Evolutionary conservation across 2,888 invertebrate species (phyloP).

Genomic region (Brachypalpus laphriformis): DNA sequence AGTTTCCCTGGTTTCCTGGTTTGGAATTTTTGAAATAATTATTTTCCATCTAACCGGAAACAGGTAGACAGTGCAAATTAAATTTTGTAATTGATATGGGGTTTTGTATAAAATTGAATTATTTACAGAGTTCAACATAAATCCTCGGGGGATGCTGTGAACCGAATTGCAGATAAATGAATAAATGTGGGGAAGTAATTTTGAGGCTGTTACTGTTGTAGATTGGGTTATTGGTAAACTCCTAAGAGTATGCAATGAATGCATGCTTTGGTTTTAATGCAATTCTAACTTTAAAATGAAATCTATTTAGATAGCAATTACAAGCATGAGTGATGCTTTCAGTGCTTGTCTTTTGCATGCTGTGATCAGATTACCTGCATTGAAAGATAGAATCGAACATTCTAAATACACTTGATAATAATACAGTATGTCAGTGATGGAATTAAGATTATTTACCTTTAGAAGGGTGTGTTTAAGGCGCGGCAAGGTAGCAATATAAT

Average conservation of each 20-base stretch:
- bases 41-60: slow-evolving; percentile 6
- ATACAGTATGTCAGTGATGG: too few relatives aligned
- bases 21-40: background rate
- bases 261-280: background rate
- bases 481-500: too few relatives aligned
- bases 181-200: background rate
- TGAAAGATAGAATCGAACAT: too few relatives aligned
- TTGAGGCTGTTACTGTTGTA: background rate
- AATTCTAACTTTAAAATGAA: too few relatives aligned
- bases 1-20: background rate
- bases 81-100: background rate
- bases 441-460: too few relatives aligned
- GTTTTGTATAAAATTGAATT: background rate
- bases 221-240: background rate
- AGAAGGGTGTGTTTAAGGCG: too few relatives aligned
- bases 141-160: background rate
- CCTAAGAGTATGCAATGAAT: background rate
- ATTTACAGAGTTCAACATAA: background rate
- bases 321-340: too few relatives aligned
- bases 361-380: too few relatives aligned
- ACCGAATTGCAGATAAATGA: background rate
- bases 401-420: too few relatives aligned
- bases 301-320: too few relatives aligned
- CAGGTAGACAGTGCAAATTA: background rate
- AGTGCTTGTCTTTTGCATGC: too few relatives aligned